Evolutionary conservation across 2,888 invertebrate species (phyloP), one percentile per base, ranked within the genome.

Genomic region (Diarsia dahlii): DNA sequence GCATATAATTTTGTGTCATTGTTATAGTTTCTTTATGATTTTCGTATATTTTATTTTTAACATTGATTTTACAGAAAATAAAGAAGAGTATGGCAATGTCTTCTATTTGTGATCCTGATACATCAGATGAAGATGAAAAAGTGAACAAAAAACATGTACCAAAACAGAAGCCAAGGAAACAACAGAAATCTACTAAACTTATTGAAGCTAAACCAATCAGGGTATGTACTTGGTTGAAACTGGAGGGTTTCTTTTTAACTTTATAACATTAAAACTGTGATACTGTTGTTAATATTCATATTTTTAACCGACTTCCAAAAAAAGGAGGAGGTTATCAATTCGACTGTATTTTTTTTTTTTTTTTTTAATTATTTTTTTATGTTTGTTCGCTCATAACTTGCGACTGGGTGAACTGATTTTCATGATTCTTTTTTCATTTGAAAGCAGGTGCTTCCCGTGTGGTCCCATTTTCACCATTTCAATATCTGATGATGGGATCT

Each of bases 31-130:
- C n/a, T 0, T 52, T 0, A n/a, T 56, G 8, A n/a, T n/a, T n/a
- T n/a, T n/a, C n/a, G n/a, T n/a, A n/a, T n/a, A n/a, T n/a, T n/a
- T n/a, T n/a, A n/a, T n/a, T n/a, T n/a, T n/a, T n/a, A n/a, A n/a
- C n/a, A n/a, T 54, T 28, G 0, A 20, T 71, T 34, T 78, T 74
- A 52, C 88, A 95, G 95, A 93, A 91, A 90, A 91, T 93, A 0
- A 93, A 92, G 77, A 90, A 92, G 68, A 92, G 89, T 63, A 90
- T 92, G 74, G 67, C 90, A 39, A 92, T 95, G 78, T 89, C 95
- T 74, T 93, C 95, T 28, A 91, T 97, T 65, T 97, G 96, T 93
- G 97, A 97, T 90, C 96, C 97, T 12, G 97, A 97, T 80, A 97
- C 96, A 78, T 97, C 97, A 70, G 97, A 96, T 88, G 96, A 97